Evolutionary conservation across 2,113 vertebrate genomes (phyloP), one percentile per base, ranked within the genome.

Genomic region (Corythaeola cristata): DNA sequence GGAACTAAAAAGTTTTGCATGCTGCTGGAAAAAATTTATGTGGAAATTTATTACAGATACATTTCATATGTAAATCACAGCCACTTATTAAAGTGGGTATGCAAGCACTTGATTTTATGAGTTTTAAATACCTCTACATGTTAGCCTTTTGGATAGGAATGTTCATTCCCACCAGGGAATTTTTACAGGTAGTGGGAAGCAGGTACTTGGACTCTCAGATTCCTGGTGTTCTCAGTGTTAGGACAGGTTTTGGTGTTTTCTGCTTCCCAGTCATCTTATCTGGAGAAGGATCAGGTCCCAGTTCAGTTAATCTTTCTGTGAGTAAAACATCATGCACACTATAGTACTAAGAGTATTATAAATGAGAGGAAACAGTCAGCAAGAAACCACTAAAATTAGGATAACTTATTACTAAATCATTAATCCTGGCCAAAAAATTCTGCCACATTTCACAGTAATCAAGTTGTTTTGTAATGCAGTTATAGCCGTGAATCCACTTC

Each of bases 1-100:
- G 99, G 98, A 99, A 99, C 99, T 99, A 99, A 99, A 99, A 98
- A 41, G 97, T 98, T 99, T 98, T 99, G 98, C 98, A 98, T 99
- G 99, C 98, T 98, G 98, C 97, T 97, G 96, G 88, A 97, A 98
- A 98, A 98, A 98, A 98, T 98, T 98, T 97, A 97, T 94, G 97
- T 96, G 90, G 88, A 93, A 98, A 98, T 98, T 98, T 98, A 98
- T 98, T 97, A 95, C 89, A 96, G 97, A 96, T 97, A 91, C 76
- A 97, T 98, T 98, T 98, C 97, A 96, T 98, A 98, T 98, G 97
- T 97, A 98, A 98, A 98, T 98, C 91, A 98, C 95, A 94, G 86
- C 94, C 88, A 97, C 96, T 97, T 98, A 98, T 94, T 97, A 97
- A 97, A 96, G 95, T 72, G 81, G 82, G 78, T 96, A 96, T 97